A percentile compares a stretch with the other conserved stretches of the same genome.
Conservation (phyloP, 2,113 vertebrate species). For the Columba livia region DNA sequence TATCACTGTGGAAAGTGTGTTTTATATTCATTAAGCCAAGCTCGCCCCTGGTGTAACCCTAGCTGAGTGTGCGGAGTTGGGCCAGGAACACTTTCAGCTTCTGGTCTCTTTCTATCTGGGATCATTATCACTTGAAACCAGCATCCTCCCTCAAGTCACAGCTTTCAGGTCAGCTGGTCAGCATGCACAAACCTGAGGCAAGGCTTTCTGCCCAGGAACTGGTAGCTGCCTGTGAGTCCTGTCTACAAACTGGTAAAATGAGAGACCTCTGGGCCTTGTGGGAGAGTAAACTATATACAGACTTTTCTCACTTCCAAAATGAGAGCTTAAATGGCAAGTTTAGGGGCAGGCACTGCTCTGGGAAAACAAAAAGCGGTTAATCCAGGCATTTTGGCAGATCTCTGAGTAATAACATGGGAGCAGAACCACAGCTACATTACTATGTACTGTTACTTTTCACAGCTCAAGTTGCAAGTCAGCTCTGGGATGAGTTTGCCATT, state of each 20-base stretch:
- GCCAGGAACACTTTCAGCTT: conserved; percentile 5
- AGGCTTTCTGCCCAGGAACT: background rate
- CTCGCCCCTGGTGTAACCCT: background rate
- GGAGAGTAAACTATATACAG: background rate
- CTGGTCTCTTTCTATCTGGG: background rate
- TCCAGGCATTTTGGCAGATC: background rate
- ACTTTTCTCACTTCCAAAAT: background rate
- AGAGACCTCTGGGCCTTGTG: background rate
- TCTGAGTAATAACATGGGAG: background rate
- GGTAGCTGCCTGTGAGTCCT: conserved; percentile 10
- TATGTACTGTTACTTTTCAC: background rate
- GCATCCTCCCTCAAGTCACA: background rate
- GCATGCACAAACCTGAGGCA: background rate
- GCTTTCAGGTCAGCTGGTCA: background rate
- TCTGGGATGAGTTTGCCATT: background rate
- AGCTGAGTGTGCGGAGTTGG: background rate
- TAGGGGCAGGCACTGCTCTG: background rate
- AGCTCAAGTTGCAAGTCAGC: fast-evolving
- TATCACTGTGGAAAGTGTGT: background rate
- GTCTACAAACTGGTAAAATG: background rate
- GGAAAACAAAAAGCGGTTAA: background rate
- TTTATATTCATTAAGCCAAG: conserved; percentile 6
- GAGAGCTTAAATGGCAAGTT: background rate
- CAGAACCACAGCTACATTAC: background rate
- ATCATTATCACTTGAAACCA: background rate